phyloP scores from a whole-genome alignment of 2,888 invertebrate species.

The Cantharis rufa region DNA sequence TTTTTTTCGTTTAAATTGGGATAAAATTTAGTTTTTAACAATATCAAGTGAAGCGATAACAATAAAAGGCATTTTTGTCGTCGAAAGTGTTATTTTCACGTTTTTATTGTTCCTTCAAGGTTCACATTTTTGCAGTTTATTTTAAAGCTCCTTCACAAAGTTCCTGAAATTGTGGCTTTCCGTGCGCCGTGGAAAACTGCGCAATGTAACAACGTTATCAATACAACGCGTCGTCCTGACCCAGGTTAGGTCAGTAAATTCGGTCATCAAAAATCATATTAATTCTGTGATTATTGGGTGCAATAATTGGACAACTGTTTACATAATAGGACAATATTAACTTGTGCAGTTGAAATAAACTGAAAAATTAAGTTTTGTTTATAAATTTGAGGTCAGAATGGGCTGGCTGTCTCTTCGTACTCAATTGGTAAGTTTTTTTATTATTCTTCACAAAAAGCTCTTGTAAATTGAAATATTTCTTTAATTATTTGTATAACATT shows the following conservation, averaged over 20 bases:
- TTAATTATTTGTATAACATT: neutral
- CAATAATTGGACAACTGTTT: neutral
- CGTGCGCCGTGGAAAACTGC: conserved; percentile 27
- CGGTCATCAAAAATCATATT: neutral
- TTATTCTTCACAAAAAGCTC: neutral
- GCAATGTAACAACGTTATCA: conserved; percentile 44
- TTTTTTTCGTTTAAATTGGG: neutral
- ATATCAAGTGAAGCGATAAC: neutral
- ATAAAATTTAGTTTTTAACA: neutral
- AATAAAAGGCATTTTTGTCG: neutral
- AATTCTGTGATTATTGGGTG: neutral
- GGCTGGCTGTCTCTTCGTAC: neutral
- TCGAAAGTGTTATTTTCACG: neutral
- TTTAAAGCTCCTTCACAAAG: conserved; percentile 7
- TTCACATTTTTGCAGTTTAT: neutral
- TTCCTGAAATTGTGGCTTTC: conserved; percentile 17
- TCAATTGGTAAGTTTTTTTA: neutral
- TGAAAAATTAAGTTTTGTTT: neutral
- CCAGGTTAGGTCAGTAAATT: conserved; percentile 39
- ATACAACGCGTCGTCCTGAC: conserved; percentile 43
- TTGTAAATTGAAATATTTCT: neutral
- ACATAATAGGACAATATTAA: neutral
- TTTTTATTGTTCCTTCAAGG: neutral
- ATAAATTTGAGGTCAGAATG: neutral
- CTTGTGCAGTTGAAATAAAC: neutral